Percentiles rank a stretch among this genome's conserved stretches.
Conservation (phyloP, 2,888 invertebrate species). For the Galerucella pusilla region DNA sequence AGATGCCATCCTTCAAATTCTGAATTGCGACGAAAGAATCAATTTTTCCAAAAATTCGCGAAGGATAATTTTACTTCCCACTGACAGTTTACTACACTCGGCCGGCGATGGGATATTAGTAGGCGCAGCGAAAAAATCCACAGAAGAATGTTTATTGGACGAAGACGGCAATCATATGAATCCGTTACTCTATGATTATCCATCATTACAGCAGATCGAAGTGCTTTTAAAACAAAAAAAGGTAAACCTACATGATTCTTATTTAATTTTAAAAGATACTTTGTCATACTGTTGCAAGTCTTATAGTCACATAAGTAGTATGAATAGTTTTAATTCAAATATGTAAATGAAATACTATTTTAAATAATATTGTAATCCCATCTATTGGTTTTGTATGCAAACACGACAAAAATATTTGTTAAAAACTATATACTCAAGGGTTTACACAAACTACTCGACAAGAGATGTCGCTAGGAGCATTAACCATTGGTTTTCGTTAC, state of each 20-base stretch:
- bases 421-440: too few species aligned
- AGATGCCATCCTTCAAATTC: conserved; percentile 85
- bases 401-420: too few species aligned
- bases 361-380: too few species aligned
- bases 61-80: conserved; percentile 54
- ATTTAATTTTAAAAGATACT: not conserved
- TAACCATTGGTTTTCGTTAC: too few species aligned
- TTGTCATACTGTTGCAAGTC: too few species aligned
- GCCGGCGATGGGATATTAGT: conserved; percentile 82
- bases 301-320: too few species aligned
- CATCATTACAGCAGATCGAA: conserved; percentile 67
- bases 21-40: conserved; percentile 73
- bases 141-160: conserved; percentile 47
- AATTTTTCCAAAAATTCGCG: conserved; percentile 81
- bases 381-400: too few species aligned
- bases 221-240: conserved; percentile 53
- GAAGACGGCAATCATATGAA: conserved; percentile 67
- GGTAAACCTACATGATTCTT: conserved; percentile 32
- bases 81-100: conserved; percentile 63
- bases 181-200: conserved; percentile 76
- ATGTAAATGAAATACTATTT: too few species aligned
- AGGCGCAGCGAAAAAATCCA: conserved; percentile 60
- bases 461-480: too few species aligned
- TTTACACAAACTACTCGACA: too few species aligned
- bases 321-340: too few species aligned